Evolutionary conservation across 1,140 invertebrate genomes (phyloP).

Genomic region (Lerema accius): DNA sequence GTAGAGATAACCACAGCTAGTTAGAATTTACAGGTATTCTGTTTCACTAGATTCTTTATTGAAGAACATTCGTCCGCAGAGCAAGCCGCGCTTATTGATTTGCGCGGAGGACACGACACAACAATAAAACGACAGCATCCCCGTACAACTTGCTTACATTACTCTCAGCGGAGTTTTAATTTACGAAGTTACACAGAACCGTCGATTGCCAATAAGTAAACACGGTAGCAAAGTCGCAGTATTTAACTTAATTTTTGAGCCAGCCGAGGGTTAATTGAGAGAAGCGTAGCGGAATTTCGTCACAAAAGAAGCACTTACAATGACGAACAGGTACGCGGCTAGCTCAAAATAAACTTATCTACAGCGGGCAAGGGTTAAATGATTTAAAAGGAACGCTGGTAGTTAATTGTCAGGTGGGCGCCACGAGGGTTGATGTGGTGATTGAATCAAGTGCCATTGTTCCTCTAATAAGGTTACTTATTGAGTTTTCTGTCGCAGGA

Average conservation of each 20-base stretch:
- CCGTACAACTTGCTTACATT: slow-evolving; percentile 50
- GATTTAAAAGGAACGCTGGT: slow-evolving; percentile 59
- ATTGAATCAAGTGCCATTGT: slow-evolving; percentile 74
- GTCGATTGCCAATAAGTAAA: slow-evolving; percentile 75
- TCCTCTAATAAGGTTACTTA: slow-evolving; percentile 73
- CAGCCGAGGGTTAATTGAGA: slow-evolving; percentile 69
- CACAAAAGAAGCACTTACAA: slow-evolving; percentile 81
- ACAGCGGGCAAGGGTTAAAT: slow-evolving; percentile 76
- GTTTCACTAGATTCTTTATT: too few relatives aligned
- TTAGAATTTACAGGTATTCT: too few relatives aligned
- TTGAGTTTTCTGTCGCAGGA: slow-evolving; percentile 68
- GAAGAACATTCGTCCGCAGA: not conserved
- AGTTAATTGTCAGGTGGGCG: slow-evolving; percentile 69
- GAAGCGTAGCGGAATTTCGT: slow-evolving; percentile 69
- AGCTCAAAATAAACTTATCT: slow-evolving; percentile 82
- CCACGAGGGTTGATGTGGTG: slow-evolving; percentile 60
- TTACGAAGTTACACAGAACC: slow-evolving; percentile 67
- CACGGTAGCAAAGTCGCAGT: slow-evolving; percentile 65
- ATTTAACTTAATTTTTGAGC: slow-evolving; percentile 80
- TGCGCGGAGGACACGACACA: slow-evolving; percentile 16
- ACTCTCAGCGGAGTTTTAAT: slow-evolving; percentile 61
- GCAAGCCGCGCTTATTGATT: slow-evolving; percentile 39
- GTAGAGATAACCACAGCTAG: too few relatives aligned
- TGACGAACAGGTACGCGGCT: slow-evolving; percentile 63
- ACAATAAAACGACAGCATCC: slow-evolving; percentile 43